These are phyloP conservation scores for Psittacus erithacus DNA, from an alignment of 2,113 vertebrate species.

Conservation along the genomic window DNA sequence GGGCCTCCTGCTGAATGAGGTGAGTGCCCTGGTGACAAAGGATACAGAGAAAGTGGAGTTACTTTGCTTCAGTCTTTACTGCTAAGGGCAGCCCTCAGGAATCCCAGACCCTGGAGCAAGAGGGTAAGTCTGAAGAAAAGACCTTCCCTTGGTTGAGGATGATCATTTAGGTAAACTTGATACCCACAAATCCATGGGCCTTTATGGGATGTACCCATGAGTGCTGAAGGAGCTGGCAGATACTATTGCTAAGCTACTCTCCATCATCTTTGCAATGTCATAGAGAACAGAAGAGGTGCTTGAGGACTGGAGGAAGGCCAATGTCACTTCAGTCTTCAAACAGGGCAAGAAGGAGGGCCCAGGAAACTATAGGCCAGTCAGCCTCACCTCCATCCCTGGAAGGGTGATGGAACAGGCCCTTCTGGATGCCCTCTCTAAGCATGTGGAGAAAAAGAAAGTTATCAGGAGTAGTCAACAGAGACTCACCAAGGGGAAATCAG, in stretches of 20 bases:
- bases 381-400: background rate
- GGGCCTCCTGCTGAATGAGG: background rate
- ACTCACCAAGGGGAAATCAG: background rate
- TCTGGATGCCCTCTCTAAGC: background rate
- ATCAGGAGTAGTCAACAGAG: background rate
- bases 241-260: background rate
- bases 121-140: background rate
- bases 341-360: background rate
- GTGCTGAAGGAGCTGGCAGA: background rate
- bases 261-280: background rate
- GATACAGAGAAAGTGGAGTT: background rate
- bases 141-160: background rate
- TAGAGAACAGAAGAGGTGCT: background rate
- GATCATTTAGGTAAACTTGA: background rate
- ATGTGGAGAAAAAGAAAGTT: background rate
- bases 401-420: background rate
- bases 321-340: background rate
- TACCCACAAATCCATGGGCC: background rate
- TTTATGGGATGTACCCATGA: background rate
- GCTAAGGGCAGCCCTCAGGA: background rate
- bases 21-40: background rate
- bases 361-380: background rate
- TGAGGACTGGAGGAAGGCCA: background rate
- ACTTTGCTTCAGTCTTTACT: background rate
- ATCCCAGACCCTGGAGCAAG: background rate